These are phyloP conservation scores for Macrobrachium rosenbergii DNA, from an alignment of 1,140 invertebrate genomes.

Conservation along the genomic window DNA sequence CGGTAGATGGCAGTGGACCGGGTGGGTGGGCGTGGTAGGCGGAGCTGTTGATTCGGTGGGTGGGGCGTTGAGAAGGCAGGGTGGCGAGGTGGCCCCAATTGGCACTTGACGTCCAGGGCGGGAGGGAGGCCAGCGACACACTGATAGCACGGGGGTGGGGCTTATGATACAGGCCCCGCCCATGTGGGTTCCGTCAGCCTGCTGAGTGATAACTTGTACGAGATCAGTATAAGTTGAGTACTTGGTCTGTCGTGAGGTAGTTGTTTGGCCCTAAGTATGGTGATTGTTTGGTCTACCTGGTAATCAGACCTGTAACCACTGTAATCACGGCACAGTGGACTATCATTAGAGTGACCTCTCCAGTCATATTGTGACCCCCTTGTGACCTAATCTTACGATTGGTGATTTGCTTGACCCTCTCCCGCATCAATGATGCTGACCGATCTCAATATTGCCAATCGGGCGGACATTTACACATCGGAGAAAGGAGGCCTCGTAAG, in stretches of 20 bases:
- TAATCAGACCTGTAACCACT: conserved; percentile 65
- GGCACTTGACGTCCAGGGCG: conserved; percentile 49
- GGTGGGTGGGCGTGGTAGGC: conserved; percentile 60
- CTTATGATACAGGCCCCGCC: conserved; percentile 51
- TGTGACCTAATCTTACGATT: conserved; percentile 64
- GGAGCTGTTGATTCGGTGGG: conserved; percentile 58
- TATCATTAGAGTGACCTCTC: conserved; percentile 66
- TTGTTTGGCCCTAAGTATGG: conserved; percentile 66
- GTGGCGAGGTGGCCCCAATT: conserved; percentile 36
- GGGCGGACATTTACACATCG: conserved; percentile 62
- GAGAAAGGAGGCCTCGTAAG: conserved; percentile 64
- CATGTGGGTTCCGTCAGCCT: conserved; percentile 25
- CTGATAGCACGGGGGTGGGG: conserved; percentile 42
- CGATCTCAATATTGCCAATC: conserved; percentile 64
- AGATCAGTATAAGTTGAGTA: conserved; percentile 65
- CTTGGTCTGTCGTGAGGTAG: conserved; percentile 65
- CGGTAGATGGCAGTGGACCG: conserved; percentile 60
- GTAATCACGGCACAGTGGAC: conserved; percentile 64
- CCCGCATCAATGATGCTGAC: conserved; percentile 65
- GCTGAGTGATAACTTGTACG: conserved; percentile 65
- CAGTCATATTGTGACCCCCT: conserved; percentile 64
- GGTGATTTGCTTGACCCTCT: conserved; percentile 65
- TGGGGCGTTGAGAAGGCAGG: conserved; percentile 43
- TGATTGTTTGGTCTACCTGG: conserved; percentile 65
- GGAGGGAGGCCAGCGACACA: conserved; percentile 29